Evolutionary conservation across 2,888 invertebrate genomes (phyloP).

Genomic region (Aleiodes alternator): DNA sequence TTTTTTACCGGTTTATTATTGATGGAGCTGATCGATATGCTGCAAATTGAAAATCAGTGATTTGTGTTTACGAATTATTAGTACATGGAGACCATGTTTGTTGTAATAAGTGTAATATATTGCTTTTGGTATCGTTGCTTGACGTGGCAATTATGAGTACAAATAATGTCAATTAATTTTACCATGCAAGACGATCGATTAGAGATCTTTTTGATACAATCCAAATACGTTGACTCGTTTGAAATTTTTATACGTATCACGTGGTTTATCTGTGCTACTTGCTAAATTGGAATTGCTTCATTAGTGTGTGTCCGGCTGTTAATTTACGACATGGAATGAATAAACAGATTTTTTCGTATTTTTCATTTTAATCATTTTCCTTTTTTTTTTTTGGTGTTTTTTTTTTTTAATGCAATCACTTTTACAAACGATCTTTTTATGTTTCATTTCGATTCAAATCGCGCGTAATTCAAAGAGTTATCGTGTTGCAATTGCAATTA

Average conservation of each 20-base stretch:
- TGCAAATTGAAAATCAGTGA: neutral
- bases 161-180: conserved; percentile 47
- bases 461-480: conserved; percentile 21
- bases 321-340: neutral
- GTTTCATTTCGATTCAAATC: neutral
- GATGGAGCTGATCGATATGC: conserved; percentile 6
- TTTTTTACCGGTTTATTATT: neutral
- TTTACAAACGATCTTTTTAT: no score
- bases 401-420: no score
- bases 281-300: conserved; percentile 21
- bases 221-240: conserved; percentile 14
- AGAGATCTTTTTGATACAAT: conserved; percentile 34
- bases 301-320: neutral
- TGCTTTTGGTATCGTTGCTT: conserved; percentile 19
- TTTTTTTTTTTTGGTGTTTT: no score
- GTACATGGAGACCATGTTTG: conserved; percentile 24
- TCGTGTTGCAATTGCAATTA: conserved; percentile 50
- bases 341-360: neutral
- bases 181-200: conserved; percentile 45
- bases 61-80: conserved; percentile 11
- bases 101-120: conserved; percentile 44
- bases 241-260: neutral
- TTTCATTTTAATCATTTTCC: neutral
- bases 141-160: conserved; percentile 45
- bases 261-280: neutral